Evolutionary conservation across 2,888 invertebrate genomes (phyloP), one percentile per base, ranked within the genome.

Genomic region (Torymus texanus): DNA sequence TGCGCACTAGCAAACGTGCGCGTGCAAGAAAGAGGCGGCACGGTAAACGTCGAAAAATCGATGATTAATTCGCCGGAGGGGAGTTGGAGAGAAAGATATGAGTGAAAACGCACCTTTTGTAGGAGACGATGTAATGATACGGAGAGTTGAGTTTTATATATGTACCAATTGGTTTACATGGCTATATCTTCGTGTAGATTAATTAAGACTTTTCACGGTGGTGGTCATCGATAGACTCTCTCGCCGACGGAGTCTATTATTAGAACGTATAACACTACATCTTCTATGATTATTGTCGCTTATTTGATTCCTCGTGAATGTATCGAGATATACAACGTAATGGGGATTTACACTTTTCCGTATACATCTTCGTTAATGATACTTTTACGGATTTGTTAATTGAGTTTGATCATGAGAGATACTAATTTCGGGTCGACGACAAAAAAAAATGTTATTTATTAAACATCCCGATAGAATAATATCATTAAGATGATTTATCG

Each of bases 21-120:
- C 59, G 51, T n/a, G 66, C 24, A 24, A n/a, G 21, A 8, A 29
- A 41, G 56, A 56, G 73, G 68, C 53, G 50, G 53, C 41, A 5
- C 41, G 56, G 41, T 51, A 61, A 80, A 68, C 50, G 63, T 72
- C 77, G 80, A 78, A 74, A 68, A 68, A 71, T 80, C 68, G 66
- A 75, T 80, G 74, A 77, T 77, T 77, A 74, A 77, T 80, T 73
- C 14, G 13, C 67, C 62, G 55, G 41, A 2, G 65, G 21, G 70
- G 70, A 63, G 24, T 12, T 4, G 41, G 8, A 41, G 41, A 41
- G 10, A 41, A 41, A 66, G 79, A 75, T 75, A 56, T 67, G 41
- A 12, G 67, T 62, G 50, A 67, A 67, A 59, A 59, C 68, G 55
- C 11, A 58, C 1, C 55, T 70, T 74, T 75, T 62, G 53, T 70